These are phyloP conservation scores for Hypomesus transpacificus DNA, from an alignment of 2,113 vertebrate genomes.

Conservation along the genomic window DNA sequence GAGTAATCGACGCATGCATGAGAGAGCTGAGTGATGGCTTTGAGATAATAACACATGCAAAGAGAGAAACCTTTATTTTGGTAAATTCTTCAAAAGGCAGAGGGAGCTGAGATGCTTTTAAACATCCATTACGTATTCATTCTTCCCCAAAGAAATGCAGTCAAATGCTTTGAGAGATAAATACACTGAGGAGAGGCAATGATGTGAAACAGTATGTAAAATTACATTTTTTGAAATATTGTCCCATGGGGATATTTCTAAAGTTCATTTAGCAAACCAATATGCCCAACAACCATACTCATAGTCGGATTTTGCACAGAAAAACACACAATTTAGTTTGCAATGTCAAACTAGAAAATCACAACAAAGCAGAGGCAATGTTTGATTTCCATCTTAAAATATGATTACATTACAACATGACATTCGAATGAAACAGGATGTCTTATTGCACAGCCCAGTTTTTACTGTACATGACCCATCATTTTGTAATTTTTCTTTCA, in stretches of 20 bases:
- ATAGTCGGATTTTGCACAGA: conserved; percentile 52
- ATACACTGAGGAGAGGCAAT: conserved; percentile 70
- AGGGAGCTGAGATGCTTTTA: conserved; percentile 68
- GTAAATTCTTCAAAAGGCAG: conserved; percentile 68
- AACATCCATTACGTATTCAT: conserved; percentile 73
- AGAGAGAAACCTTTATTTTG: conserved; percentile 71
- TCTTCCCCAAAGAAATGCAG: conserved; percentile 72
- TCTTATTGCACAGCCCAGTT: too few relatives aligned
- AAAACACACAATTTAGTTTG: conserved; percentile 47
- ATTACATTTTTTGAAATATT: conserved; percentile 79
- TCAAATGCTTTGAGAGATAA: conserved; percentile 74
- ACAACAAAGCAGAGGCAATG: conserved; percentile 30
- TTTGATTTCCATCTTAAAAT: too few relatives aligned
- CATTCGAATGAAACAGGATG: too few relatives aligned
- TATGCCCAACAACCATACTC: conserved; percentile 62
- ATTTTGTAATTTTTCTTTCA: too few relatives aligned
- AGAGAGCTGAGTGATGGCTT: conserved; percentile 71
- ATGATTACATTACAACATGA: too few relatives aligned
- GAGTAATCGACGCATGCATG: conserved; percentile 78
- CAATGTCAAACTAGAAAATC: conserved; percentile 41
- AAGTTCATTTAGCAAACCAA: conserved; percentile 75
- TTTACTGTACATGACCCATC: too few relatives aligned
- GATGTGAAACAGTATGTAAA: conserved; percentile 78
- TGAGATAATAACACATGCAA: conserved; percentile 66
- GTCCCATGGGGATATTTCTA: conserved; percentile 69